phyloP scores from a whole-genome alignment of 2,888 invertebrate genomes.

The Cataglyphis livida region DNA sequence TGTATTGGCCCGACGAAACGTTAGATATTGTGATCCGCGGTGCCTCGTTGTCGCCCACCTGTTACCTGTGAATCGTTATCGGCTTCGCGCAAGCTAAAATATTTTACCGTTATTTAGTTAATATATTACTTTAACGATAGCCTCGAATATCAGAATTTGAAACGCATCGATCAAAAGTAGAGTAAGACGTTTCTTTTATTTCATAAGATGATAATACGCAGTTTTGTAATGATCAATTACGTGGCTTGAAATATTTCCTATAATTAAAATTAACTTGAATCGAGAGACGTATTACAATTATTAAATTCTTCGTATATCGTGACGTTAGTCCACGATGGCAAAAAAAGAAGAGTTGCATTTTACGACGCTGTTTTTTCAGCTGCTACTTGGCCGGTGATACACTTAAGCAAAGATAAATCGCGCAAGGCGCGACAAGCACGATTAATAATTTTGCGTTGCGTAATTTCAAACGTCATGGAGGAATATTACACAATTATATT shows the following conservation, averaged over 20 bases:
- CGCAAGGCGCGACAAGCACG: slow-evolving; percentile 9
- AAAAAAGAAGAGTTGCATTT: neutral
- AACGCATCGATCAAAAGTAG: too few relatives aligned
- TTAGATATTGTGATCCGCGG: slow-evolving; percentile 29
- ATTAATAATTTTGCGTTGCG: slow-evolving; percentile 37
- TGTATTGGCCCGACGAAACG: slow-evolving; percentile 5
- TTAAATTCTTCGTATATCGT: neutral
- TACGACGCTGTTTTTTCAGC: slow-evolving; percentile 28
- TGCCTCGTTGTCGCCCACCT: slow-evolving; percentile 39
- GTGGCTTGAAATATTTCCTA: neutral
- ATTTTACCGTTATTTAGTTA: slow-evolving; percentile 4
- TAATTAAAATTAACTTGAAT: neutral
- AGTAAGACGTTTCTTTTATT: neutral
- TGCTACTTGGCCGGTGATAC: neutral
- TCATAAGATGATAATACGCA: neutral
- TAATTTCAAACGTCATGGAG: neutral
- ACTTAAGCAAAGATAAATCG: slow-evolving; percentile 27
- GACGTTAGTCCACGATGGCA: neutral
- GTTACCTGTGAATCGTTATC: slow-evolving; percentile 41
- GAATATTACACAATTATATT: slow-evolving; percentile 10
- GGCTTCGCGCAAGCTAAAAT: slow-evolving; percentile 9
- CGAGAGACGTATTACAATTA: neutral
- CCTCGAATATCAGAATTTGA: neutral
- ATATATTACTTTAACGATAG: neutral
- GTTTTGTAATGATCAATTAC: neutral